Conservation (phyloP, 2,888 invertebrate genomes). For the Minunthozetes semirufus region DNA sequence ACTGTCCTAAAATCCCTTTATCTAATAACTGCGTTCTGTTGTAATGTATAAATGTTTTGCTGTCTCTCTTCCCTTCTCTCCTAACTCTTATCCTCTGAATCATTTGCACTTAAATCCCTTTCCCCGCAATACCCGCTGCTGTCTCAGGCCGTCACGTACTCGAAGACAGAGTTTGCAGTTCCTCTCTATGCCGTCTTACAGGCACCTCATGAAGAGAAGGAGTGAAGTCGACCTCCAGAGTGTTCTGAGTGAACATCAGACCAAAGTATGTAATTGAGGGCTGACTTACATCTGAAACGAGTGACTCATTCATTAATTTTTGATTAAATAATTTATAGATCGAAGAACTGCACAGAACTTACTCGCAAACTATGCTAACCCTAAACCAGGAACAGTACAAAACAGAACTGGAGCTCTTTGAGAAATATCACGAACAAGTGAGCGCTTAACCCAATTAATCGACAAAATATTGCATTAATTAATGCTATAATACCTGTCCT, state of each 20-base stretch:
- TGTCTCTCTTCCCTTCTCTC: conserved; percentile 1
- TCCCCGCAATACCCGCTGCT: not conserved
- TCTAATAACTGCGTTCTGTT: not conserved
- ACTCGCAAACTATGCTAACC: conserved; percentile 46
- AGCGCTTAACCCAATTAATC: conserved; percentile 43
- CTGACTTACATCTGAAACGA: not conserved
- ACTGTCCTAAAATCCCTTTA: not conserved
- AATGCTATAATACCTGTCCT: conserved; percentile 15
- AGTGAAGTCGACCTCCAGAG: conserved; percentile 42
- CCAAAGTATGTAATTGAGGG: conserved; percentile 38
- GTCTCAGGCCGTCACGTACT: conserved; percentile 13
- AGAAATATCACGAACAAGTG: conserved; percentile 71
- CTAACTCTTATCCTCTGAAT: not conserved
- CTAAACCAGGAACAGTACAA: conserved; percentile 58
- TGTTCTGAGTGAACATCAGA: conserved; percentile 40
- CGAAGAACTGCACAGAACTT: conserved; percentile 47
- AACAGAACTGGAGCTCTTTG: conserved; percentile 67
- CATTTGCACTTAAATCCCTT: not conserved
- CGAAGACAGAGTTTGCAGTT: conserved; percentile 35
- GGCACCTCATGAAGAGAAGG: conserved; percentile 41
- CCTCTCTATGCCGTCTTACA: conserved; percentile 35
- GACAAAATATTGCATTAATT: not conserved
- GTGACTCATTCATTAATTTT: not conserved
- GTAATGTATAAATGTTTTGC: not conserved
- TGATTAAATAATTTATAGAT: conserved; percentile 43